Evolutionary conservation across 2,113 vertebrate species (phyloP).

Genomic region (Pagrus major): DNA sequence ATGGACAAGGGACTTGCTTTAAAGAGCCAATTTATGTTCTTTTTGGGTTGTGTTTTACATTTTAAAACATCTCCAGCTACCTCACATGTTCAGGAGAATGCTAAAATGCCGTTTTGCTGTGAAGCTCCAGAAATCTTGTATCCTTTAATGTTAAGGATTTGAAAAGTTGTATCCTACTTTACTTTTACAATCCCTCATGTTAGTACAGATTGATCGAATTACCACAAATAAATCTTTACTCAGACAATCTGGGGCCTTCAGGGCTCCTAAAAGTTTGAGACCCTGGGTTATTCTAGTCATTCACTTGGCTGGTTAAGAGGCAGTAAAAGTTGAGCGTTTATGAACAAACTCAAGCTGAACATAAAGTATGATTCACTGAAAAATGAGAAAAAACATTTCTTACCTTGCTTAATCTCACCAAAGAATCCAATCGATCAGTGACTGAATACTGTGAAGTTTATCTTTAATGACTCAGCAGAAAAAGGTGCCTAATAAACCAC

Average conservation of each 20-base stretch:
- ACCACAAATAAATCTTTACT: neutral
- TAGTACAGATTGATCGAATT: neutral
- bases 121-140: no score
- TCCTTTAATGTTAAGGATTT: no score
- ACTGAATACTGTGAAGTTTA: neutral
- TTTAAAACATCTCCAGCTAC: no score
- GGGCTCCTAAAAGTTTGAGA: neutral
- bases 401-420: neutral
- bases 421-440: neutral
- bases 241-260: neutral
- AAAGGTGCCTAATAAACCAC: neutral
- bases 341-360: neutral
- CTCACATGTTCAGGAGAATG: no score
- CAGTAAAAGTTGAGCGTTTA: neutral
- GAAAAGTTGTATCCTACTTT: neutral
- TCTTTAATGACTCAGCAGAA: neutral
- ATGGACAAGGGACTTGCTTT: no score
- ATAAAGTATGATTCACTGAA: neutral
- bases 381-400: neutral
- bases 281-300: neutral
- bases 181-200: neutral
- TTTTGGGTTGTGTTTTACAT: no score
- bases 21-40: no score
- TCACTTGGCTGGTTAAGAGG: neutral
- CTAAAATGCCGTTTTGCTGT: no score